Conservation (phyloP, 2,113 vertebrate species). For the Sardina pilchardus region DNA sequence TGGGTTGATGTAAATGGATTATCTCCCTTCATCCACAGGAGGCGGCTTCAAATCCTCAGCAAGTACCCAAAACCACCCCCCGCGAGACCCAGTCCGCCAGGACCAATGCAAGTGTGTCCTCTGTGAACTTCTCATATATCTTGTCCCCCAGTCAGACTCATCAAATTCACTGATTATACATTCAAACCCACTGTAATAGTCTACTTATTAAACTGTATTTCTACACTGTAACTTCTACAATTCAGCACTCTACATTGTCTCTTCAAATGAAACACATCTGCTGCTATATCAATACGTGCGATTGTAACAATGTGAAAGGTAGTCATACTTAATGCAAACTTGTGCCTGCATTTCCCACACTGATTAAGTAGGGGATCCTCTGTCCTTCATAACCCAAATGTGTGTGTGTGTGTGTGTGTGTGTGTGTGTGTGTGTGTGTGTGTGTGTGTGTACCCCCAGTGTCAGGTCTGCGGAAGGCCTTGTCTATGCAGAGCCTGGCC, state of each 20-base stretch:
- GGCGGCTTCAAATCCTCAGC: conserved; percentile 45
- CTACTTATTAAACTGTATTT: no score
- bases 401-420: neutral
- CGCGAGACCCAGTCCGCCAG: conserved; percentile 47
- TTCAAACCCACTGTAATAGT: no score
- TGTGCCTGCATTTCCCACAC: neutral
- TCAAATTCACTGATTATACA: neutral
- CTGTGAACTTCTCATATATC: neutral
- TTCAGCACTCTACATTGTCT: no score
- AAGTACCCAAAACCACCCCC: conserved; percentile 50
- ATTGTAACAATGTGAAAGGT: no score
- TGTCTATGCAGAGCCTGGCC: conserved; percentile 56
- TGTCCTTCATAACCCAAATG: neutral
- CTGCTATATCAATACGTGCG: no score
- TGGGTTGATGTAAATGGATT: neutral
- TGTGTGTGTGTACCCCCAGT: conserved; percentile 41
- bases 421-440: neutral
- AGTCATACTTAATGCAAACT: no score
- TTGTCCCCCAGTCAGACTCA: no score
- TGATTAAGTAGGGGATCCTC: neutral
- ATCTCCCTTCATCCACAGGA: conserved; percentile 52
- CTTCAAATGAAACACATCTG: no score
- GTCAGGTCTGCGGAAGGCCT: conserved; percentile 48
- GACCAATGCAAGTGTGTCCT: conserved; percentile 46
- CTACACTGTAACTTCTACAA: no score